These are phyloP conservation scores for Prionace glauca DNA, from an alignment of 2,797 vertebrate genomes.

Conservation along the genomic window DNA sequence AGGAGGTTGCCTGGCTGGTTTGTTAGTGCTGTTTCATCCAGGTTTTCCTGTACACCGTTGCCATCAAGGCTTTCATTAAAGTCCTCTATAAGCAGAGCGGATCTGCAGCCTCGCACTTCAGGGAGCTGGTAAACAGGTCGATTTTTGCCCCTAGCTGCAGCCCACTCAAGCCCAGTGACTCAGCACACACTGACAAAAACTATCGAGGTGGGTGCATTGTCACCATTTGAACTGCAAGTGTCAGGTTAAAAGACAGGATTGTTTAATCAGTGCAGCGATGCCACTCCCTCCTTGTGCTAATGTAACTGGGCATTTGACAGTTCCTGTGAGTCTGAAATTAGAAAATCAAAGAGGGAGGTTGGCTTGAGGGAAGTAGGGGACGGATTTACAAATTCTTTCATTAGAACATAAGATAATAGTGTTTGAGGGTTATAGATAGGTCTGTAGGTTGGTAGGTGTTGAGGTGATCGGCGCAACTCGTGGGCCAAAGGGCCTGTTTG, in stretches of 20 bases:
- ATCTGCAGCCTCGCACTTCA: background rate
- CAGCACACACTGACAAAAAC: background rate
- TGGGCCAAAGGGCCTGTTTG: too few relatives aligned
- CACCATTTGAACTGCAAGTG: background rate
- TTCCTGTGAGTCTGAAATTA: background rate
- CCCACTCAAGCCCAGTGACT: background rate
- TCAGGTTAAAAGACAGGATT: background rate
- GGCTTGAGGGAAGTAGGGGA: background rate
- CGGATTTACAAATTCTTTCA: too few relatives aligned
- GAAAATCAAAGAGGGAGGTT: background rate
- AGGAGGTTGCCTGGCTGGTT: too few relatives aligned
- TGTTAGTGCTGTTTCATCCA: background rate
- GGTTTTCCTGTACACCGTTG: background rate
- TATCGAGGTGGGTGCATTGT: background rate
- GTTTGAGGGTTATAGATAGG: too few relatives aligned
- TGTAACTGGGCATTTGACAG: too few relatives aligned
- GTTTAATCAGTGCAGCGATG: background rate
- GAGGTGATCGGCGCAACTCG: too few relatives aligned
- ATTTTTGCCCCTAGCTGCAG: background rate
- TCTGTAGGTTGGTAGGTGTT: too few relatives aligned
- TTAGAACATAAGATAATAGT: too few relatives aligned
- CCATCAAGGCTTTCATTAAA: background rate
- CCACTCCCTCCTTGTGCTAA: background rate
- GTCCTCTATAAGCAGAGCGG: background rate
- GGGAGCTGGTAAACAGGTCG: background rate